Conservation (phyloP, 2,888 invertebrate species). For the Leucoma salicis region DNA sequence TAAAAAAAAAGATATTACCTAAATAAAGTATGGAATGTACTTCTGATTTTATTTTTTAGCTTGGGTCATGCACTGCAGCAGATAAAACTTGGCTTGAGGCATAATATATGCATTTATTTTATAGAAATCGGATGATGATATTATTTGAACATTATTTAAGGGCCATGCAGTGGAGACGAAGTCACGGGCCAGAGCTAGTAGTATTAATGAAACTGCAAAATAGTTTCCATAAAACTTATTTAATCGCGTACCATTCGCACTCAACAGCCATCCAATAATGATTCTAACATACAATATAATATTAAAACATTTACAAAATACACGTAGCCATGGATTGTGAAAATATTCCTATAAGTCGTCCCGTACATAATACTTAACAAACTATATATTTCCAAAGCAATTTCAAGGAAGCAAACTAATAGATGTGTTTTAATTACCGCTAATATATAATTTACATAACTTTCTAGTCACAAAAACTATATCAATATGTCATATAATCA, state of each 20-base stretch:
- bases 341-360: conserved; percentile 14
- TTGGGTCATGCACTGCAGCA: too few species aligned
- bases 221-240: conserved; percentile 46
- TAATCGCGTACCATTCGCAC: conserved; percentile 43
- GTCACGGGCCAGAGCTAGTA: too few species aligned
- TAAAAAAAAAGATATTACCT: too few species aligned
- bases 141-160: too few species aligned
- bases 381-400: not conserved
- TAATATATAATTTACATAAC: conserved; percentile 8
- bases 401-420: conserved; percentile 11
- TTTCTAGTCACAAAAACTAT: not conserved
- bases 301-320: conserved; percentile 36
- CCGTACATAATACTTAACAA: not conserved
- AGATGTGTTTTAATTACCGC: conserved; percentile 21
- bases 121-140: too few species aligned
- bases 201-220: conserved; percentile 27
- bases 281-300: conserved; percentile 27
- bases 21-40: too few species aligned
- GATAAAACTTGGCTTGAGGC: too few species aligned
- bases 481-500: conserved; percentile 5
- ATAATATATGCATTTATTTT: too few species aligned
- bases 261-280: conserved; percentile 42
- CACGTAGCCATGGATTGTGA: conserved; percentile 28
- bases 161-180: too few species aligned
- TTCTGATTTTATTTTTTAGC: too few species aligned